Conservation (phyloP, 2,797 vertebrate genomes). For the Varecia variegata region DNA sequence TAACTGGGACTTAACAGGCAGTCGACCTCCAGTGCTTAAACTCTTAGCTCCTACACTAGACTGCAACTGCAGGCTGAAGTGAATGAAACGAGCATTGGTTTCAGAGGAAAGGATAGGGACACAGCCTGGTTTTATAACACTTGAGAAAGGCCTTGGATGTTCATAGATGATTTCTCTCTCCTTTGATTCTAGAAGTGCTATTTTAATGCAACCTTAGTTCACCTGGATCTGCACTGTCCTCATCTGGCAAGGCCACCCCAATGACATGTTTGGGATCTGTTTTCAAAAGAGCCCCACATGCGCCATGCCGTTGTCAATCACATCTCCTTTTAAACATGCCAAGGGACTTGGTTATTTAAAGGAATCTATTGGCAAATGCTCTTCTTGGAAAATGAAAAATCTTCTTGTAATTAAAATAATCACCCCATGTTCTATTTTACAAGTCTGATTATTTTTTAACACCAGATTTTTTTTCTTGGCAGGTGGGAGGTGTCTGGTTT, state of each 20-base stretch:
- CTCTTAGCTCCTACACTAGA: neutral
- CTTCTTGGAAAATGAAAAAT: constrained; percentile 55
- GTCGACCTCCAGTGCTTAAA: neutral
- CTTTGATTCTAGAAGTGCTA: constrained; percentile 42
- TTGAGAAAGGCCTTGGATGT: neutral
- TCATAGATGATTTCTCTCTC: neutral
- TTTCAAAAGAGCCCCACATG: neutral
- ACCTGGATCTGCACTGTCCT: neutral
- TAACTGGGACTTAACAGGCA: neutral
- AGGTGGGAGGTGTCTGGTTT: constrained; percentile 65
- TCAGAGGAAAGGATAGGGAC: neutral
- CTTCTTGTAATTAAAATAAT: constrained; percentile 71
- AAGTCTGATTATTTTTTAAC: constrained; percentile 62
- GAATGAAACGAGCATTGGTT: neutral
- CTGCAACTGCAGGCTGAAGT: neutral
- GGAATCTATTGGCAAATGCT: constrained; percentile 63
- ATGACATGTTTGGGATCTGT: neutral
- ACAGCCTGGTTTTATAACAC: neutral
- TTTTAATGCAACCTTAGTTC: neutral
- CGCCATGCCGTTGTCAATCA: neutral
- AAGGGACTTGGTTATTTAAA: constrained; percentile 63
- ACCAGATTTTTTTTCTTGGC: constrained; percentile 50
- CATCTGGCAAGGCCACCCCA: neutral
- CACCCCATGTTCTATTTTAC: constrained; percentile 61
- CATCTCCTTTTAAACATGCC: constrained; percentile 35